A percentile compares a stretch with the other conserved stretches of the same genome.
Evolutionary conservation across 2,797 vertebrate species (phyloP).

Genomic region (Miichthys miiuy): DNA sequence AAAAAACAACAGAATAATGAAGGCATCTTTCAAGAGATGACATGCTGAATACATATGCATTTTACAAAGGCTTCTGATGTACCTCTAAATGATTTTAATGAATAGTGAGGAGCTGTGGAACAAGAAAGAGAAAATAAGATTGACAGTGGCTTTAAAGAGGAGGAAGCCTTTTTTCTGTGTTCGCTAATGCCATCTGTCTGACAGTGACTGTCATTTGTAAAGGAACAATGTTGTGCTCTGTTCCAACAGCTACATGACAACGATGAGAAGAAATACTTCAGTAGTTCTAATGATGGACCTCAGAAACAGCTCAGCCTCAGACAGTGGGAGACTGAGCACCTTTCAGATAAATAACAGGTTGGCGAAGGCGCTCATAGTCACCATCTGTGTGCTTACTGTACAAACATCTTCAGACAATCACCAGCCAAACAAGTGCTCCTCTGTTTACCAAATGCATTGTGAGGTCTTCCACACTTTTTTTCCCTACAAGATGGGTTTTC

Average conservation of each 20-base stretch:
- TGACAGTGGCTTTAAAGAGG: slow-evolving; percentile 84
- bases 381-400: slow-evolving; percentile 47
- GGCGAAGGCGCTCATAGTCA: slow-evolving; percentile 53
- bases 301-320: slow-evolving; percentile 73
- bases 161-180: slow-evolving; percentile 76
- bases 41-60: slow-evolving; percentile 81
- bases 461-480: slow-evolving; percentile 35
- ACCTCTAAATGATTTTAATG: slow-evolving; percentile 86
- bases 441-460: slow-evolving; percentile 75
- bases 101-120: slow-evolving; percentile 80
- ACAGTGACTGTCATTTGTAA: slow-evolving; percentile 87
- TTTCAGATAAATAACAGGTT: slow-evolving; percentile 82
- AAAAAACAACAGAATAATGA: slow-evolving; percentile 75
- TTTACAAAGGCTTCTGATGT: slow-evolving; percentile 81
- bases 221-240: slow-evolving; percentile 80
- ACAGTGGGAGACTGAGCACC: slow-evolving; percentile 70
- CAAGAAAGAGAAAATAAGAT: slow-evolving; percentile 83
- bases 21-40: slow-evolving; percentile 81
- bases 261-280: slow-evolving; percentile 82
- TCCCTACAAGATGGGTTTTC: slow-evolving; percentile 54
- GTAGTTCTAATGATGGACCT: slow-evolving; percentile 83
- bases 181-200: slow-evolving; percentile 80
- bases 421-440: slow-evolving; percentile 71
- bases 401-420: slow-evolving; percentile 75
- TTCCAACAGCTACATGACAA: slow-evolving; percentile 81